A percentile compares a stretch with the other conserved stretches of the same genome.
Evolutionary conservation across 1,140 invertebrate genomes (phyloP).

Genomic region (Lasioglossum baleicum): DNA sequence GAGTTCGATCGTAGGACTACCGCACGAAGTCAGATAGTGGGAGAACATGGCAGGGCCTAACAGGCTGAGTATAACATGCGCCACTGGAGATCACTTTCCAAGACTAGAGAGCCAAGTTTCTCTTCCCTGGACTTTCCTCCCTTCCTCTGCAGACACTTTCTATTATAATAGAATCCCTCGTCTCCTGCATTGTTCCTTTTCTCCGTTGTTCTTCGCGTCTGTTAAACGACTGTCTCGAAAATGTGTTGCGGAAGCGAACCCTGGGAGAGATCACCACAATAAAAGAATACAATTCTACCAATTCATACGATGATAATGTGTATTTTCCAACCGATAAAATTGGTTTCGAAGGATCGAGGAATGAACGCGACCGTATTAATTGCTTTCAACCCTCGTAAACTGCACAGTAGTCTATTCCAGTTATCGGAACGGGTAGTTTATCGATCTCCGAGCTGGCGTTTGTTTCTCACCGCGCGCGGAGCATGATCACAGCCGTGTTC

Average conservation of each 20-base stretch:
- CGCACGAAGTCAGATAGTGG: background rate
- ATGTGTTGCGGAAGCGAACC: no score
- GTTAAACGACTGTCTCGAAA: no score
- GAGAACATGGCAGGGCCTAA: slow-evolving; percentile 36
- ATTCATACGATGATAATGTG: no score
- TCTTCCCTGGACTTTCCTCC: slow-evolving; percentile 35
- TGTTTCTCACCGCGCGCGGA: background rate
- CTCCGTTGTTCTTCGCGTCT: no score
- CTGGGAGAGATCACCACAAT: no score
- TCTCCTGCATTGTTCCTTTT: no score
- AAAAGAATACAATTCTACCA: no score
- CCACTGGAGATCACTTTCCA: slow-evolving; percentile 44
- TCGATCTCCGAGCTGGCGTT: background rate
- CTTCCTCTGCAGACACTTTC: background rate
- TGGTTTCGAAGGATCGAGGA: no score
- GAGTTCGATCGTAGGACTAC: background rate
- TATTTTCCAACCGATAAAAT: no score
- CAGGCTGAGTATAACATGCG: slow-evolving; percentile 49
- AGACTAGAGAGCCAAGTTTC: slow-evolving; percentile 45
- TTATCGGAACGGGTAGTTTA: background rate
- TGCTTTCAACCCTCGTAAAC: no score
- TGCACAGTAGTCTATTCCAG: background rate
- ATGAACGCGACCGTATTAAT: no score
- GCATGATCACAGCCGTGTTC: background rate
- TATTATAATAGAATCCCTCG: no score